Evolutionary conservation across 1,140 invertebrate genomes (phyloP).

Genomic region (Sitophilus oryzae): DNA sequence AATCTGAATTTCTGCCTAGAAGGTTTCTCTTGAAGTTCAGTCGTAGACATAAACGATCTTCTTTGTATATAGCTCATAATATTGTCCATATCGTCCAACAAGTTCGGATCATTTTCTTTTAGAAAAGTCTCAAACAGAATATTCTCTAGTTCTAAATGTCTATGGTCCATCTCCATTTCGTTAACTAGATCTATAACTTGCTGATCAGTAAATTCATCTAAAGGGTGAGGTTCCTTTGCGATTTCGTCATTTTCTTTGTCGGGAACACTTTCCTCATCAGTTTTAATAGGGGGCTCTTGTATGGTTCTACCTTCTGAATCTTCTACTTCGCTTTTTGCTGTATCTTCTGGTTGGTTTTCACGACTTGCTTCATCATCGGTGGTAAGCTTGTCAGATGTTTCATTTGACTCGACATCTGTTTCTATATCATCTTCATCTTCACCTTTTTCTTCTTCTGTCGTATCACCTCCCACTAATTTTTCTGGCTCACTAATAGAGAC

Average conservation of each 20-base stretch:
- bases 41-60: neutral
- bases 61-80: slow-evolving; percentile 10
- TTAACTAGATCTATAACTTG: slow-evolving; percentile 23
- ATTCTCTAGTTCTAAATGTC: slow-evolving; percentile 20
- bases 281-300: too few species aligned
- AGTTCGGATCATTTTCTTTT: slow-evolving; percentile 14
- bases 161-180: slow-evolving; percentile 19
- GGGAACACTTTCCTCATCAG: neutral
- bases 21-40: neutral
- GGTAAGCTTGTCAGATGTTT: neutral
- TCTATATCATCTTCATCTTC: neutral
- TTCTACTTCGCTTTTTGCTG: too few species aligned
- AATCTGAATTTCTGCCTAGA: slow-evolving; percentile 3
- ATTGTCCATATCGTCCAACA: slow-evolving; percentile 22
- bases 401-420: neutral
- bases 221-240: slow-evolving; percentile 3
- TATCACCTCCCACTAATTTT: neutral
- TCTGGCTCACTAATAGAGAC: too few species aligned
- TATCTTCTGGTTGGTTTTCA: too few species aligned
- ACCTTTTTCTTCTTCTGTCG: neutral
- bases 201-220: slow-evolving; percentile 22
- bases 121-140: slow-evolving; percentile 19
- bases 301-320: neutral
- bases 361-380: neutral
- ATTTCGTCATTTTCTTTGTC: neutral